Base-by-base conservation (phyloP, 2,888 invertebrate species). In the Plagodis pulveraria region DNA sequence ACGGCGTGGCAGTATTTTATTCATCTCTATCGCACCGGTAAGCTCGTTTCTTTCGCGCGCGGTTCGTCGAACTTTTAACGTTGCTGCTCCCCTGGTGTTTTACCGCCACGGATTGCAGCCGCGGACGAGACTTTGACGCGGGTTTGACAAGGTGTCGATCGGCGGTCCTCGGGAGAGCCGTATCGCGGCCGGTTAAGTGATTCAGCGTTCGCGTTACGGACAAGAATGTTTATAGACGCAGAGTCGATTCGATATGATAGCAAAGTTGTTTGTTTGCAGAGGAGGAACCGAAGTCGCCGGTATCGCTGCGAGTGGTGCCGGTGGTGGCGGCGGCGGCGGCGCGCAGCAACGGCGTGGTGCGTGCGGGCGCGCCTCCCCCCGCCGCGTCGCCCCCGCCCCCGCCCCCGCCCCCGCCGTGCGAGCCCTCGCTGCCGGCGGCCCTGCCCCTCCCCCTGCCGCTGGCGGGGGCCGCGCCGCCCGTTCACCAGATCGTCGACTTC, bases 61-160 rank as follows among this genome's bases (percentile, higher is more conserved):
- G 58, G 58, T 64, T 69, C 62, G 68, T 67, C 72, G 63, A 74
- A 79, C 69, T 81, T 80, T 82, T 76, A 67, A 62, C 62, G 56
- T 52, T 64, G 82, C 84, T 92, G 91, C 62, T 78, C 78, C 81
- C 91, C 91, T 92, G 85, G 91, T 92, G 84, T 72, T 91, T 92
- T 91, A 86, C 91, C 92, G 92, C 92, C 91, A 90, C 89, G 83
- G 81, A 89, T 81, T 91, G 91, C 90, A 91, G 87, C 88, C 88
- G 84, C 79, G 84, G 89, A 88, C 85, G 89, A 88, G 80, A 78
- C 83, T 76, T 83, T 90, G 90, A 90, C 89, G 86, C 84, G 87
- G 78, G 80, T 81, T 86, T 88, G 89, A 89, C 91, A 82, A 91
- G 90, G 76, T 50, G 86, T 84, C 77, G 87, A 83, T 80, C 80